Percentiles rank a stretch among this genome's conserved stretches.
Conservation (phyloP, 2,888 invertebrate species). For the Eurois occulta region DNA sequence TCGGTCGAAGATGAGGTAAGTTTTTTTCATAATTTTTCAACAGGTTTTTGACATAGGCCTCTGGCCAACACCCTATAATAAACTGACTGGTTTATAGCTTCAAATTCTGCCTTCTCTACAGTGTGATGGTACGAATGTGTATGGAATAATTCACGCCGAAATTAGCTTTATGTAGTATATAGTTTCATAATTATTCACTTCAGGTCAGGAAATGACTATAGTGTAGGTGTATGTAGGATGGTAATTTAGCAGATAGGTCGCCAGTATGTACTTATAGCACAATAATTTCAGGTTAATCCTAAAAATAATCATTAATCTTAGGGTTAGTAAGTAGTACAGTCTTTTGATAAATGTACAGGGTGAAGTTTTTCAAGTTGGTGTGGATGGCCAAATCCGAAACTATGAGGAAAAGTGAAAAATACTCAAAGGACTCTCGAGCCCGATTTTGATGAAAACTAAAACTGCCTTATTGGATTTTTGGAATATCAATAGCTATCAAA, state of each 20-base stretch:
- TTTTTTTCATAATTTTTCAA: slow-evolving; percentile 60
- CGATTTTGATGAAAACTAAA: no score
- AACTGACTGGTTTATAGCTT: not conserved
- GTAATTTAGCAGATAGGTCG: slow-evolving; percentile 2
- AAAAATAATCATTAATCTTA: not conserved
- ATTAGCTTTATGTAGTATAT: not conserved
- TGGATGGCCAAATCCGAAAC: no score
- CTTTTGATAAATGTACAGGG: not conserved
- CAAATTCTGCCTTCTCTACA: slow-evolving; percentile 8
- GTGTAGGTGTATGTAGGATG: slow-evolving; percentile 3
- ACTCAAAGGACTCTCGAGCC: no score
- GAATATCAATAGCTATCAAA: no score
- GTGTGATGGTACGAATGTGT: slow-evolving; percentile 1
- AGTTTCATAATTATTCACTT: slow-evolving; percentile 17
- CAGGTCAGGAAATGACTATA: slow-evolving; percentile 23
- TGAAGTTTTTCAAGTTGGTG: no score
- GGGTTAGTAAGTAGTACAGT: not conserved
- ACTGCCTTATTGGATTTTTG: no score
- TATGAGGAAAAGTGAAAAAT: no score
- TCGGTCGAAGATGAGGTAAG: slow-evolving; percentile 96
- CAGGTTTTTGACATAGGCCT: not conserved
- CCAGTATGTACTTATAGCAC: slow-evolving; percentile 2
- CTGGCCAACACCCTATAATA: not conserved
- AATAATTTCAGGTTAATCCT: slow-evolving; percentile 9
- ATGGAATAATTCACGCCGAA: slow-evolving; percentile 6